These are phyloP conservation scores for Netelia fuscicornis DNA, from an alignment of 2,888 invertebrate genomes.

Conservation along the genomic window DNA sequence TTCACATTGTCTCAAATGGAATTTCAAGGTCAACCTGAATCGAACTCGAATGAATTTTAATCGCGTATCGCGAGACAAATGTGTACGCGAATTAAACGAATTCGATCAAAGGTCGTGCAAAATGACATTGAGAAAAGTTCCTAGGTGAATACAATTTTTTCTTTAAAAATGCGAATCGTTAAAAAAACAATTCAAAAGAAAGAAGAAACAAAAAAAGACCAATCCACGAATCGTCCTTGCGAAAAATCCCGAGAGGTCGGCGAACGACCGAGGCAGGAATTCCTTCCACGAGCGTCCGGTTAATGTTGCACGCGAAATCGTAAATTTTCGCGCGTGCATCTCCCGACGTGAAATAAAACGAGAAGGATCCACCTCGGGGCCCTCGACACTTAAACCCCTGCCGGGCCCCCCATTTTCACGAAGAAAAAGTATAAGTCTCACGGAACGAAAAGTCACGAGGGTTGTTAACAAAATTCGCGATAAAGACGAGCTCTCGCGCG, in stretches of 20 bases:
- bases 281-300: constrained; percentile 8
- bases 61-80: background rate
- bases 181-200: background rate
- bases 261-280: constrained; percentile 50
- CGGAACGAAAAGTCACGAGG: background rate
- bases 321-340: constrained; percentile 37
- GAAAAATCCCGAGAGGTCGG: constrained; percentile 20
- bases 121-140: background rate
- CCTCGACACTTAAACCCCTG: background rate
- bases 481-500: background rate
- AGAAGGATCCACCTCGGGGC: background rate
- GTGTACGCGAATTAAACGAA: background rate
- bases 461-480: background rate
- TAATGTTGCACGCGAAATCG: constrained; percentile 34
- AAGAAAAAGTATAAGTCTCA: constrained; percentile 16
- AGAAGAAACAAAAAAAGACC: background rate
- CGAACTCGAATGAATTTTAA: background rate
- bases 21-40: background rate
- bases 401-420: constrained; percentile 26
- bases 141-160: background rate
- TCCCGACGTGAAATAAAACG: background rate
- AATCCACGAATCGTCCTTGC: too few species aligned
- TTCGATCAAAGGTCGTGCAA: background rate
- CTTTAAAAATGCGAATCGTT: background rate
- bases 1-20: constrained; percentile 1